Evolutionary conservation across 2,888 invertebrate genomes (phyloP).

Genomic region (Celastrina argiolus): DNA sequence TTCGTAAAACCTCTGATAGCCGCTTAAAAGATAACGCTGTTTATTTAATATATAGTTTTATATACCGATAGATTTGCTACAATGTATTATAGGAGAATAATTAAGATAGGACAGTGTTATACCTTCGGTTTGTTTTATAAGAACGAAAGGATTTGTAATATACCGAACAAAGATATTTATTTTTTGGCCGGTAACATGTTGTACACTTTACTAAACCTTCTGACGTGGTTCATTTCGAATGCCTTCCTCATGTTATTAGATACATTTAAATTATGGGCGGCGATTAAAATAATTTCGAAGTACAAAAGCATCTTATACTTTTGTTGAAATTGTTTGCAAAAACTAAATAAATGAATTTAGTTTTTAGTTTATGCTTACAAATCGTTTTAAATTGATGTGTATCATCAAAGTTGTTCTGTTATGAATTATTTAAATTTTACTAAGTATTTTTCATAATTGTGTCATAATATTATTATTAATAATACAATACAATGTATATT

Average conservation of each 20-base stretch:
- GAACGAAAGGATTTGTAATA: constrained; percentile 36
- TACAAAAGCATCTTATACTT: constrained; percentile 20
- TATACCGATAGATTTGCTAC: constrained; percentile 36
- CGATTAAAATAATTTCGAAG: constrained; percentile 24
- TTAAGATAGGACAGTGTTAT: constrained; percentile 33
- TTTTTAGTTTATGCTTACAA: background rate
- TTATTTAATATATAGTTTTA: constrained; percentile 35
- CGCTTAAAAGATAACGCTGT: constrained; percentile 31
- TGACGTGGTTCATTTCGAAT: background rate
- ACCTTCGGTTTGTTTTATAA: constrained; percentile 33
- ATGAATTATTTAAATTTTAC: constrained; percentile 4
- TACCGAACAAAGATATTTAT: constrained; percentile 28
- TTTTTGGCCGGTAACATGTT: constrained; percentile 21
- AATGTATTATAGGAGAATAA: constrained; percentile 33
- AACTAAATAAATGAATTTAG: constrained; percentile 3
- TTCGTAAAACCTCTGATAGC: constrained; percentile 34
- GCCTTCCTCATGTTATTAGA: constrained; percentile 2
- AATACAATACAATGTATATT: constrained; percentile 27
- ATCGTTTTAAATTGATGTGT: background rate
- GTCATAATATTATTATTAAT: constrained; percentile 18
- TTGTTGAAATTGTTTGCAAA: constrained; percentile 6
- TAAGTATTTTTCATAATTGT: constrained; percentile 5
- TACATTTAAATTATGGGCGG: constrained; percentile 16
- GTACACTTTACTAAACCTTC: constrained; percentile 19
- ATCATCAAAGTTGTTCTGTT: constrained; percentile 9